Base-by-base conservation (phyloP, 2,797 vertebrate species). In the Iguana delicatissima region DNA sequence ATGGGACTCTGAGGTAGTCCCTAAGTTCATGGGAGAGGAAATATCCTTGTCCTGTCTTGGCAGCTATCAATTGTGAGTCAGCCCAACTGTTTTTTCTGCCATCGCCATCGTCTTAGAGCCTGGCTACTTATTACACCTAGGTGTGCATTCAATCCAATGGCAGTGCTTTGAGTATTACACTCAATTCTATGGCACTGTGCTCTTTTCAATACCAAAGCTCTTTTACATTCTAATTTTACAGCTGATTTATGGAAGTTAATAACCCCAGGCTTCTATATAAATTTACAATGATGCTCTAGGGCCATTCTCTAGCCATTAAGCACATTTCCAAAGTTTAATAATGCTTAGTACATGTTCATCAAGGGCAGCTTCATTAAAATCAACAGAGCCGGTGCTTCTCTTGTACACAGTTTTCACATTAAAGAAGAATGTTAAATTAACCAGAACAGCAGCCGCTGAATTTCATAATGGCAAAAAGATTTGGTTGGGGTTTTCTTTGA, bases 381-480 rank as follows among this genome's bases (percentile, higher is more conserved):
- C 87, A 55, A n/a, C 0, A 67, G 42, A 91, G 87, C 83, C 26
- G 29, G 14, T 82, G 57, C 57, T 87, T 76, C 35, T 55, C 79
- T 73, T 76, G 29, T 52, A 82, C 55, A 82, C 67, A 81, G n/a
- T 64, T 86, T 35, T 46, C 55, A 46, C 20, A 74, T 86, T 86
- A 86, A 86, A n/a, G 79, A 82, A 46, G 32, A 82, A 74, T 38
- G 79, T 38, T 82, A 86, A 90, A 90, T 82, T 90, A 87, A 86
- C 55, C 79, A 52, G 79, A 87, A 76, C 79, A 86, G 69, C 32
- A 86, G 42, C 57, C 74, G 64, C 55, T 46, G 32, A 38, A 87
- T 90, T 87, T 76, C 46, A 50, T 86, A 76, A 74, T 52, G 57
- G 89, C 69, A 29, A 86, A 90, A 85, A 69, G 35, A 69, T 50